phyloP scores from a whole-genome alignment of 2,797 vertebrate species.

The Thaleichthys pacificus region DNA sequence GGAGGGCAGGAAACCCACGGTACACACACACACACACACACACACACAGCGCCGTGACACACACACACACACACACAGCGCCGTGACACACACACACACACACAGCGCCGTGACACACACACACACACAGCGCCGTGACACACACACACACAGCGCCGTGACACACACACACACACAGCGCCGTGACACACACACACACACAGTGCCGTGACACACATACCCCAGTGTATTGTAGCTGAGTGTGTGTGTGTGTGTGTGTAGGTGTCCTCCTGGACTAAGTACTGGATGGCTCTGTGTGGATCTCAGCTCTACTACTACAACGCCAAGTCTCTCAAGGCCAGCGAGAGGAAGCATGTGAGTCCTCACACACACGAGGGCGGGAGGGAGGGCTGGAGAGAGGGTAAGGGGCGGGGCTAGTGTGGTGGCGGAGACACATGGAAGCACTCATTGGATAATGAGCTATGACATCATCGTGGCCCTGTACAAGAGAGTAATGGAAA shows the following conservation, averaged over 20 bases:
- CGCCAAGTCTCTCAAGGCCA: conserved; percentile 97
- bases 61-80: no score
- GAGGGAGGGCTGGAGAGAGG: conserved; percentile 24
- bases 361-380: background rate
- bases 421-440: conserved; percentile 60
- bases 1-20: conserved; percentile 98
- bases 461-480: conserved; percentile 65
- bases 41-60: background rate
- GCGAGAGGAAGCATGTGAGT: conserved; percentile 96
- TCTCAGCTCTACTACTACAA: conserved; percentile 94
- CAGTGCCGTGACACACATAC: background rate
- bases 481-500: conserved; percentile 63
- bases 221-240: background rate
- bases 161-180: conserved; percentile 61
- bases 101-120: conserved; percentile 60
- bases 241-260: conserved; percentile 45
- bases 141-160: background rate
- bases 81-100: background rate
- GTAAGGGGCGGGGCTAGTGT: conserved; percentile 19
- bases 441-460: conserved; percentile 67
- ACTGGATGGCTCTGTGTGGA: conserved; percentile 94
- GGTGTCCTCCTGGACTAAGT: conserved; percentile 98
- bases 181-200: background rate
- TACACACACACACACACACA: conserved; percentile 64
- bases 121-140: background rate